phyloP scores from a whole-genome alignment of 2,797 vertebrate species.

The Gallinago solitaria region DNA sequence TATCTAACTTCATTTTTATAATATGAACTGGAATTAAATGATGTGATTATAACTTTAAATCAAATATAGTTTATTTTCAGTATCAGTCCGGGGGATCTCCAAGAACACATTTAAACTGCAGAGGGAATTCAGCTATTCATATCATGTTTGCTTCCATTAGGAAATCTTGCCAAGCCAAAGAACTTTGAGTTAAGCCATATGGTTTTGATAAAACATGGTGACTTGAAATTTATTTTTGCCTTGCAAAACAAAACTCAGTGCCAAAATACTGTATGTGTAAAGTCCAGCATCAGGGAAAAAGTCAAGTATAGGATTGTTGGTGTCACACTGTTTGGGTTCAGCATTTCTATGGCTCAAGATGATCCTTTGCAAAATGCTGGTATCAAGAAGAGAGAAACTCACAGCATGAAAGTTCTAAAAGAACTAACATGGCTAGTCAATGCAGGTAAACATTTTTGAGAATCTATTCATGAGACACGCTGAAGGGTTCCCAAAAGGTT shows the following conservation, averaged over 20 bases:
- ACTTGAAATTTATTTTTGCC: constrained; percentile 37
- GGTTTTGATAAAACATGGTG: constrained; percentile 53
- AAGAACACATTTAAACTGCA: not conserved
- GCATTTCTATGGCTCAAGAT: not conserved
- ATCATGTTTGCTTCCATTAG: constrained; percentile 16
- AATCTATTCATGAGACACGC: not conserved
- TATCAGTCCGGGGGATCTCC: not conserved
- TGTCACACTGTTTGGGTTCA: not conserved
- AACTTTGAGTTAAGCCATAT: constrained; percentile 55
- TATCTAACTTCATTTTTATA: not conserved
- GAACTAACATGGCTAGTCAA: not conserved
- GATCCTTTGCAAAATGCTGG: not conserved
- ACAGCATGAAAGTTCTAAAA: not conserved
- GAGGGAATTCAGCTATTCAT: constrained; percentile 36
- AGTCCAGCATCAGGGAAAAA: not conserved
- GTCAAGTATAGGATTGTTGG: not conserved
- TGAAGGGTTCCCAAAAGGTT: not conserved
- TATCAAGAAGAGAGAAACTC: not conserved
- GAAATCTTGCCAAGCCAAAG: constrained; percentile 35
- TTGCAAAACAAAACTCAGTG: not conserved
- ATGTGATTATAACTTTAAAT: not conserved
- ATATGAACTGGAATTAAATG: not conserved
- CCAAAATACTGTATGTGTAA: constrained; percentile 5
- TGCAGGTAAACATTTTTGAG: not conserved
- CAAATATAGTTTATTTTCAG: not conserved